Conservation (phyloP, 2,113 vertebrate species). For the Tylochromis polylepis region DNA sequence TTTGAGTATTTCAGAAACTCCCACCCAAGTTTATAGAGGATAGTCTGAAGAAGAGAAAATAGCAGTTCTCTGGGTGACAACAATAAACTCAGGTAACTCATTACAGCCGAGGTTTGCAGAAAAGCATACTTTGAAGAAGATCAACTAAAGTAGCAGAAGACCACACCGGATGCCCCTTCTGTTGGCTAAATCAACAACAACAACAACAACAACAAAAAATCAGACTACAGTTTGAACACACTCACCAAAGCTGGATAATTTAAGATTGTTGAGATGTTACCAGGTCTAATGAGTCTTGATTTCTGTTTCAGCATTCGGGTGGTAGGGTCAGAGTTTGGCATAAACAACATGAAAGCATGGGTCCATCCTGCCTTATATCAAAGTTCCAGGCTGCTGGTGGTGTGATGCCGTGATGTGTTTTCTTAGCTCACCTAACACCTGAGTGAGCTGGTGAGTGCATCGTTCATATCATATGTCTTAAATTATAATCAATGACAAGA, state of each 20-base stretch:
- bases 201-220: too few species aligned
- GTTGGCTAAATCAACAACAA: too few species aligned
- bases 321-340: not conserved
- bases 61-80: not conserved
- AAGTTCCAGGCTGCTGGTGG: not conserved
- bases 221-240: not conserved
- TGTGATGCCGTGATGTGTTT: not conserved
- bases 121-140: not conserved
- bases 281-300: not conserved
- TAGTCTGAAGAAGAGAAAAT: not conserved
- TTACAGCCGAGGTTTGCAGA: not conserved
- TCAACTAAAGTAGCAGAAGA: not conserved
- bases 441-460: not conserved
- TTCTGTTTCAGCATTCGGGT: not conserved
- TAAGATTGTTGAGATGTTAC: not conserved
- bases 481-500: not conserved
- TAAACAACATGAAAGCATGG: not conserved
- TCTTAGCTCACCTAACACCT: not conserved
- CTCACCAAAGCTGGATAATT: not conserved
- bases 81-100: not conserved
- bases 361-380: not conserved
- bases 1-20: not conserved
- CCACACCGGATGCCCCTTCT: not conserved
- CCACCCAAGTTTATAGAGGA: not conserved
- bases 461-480: not conserved